Base-by-base conservation (phyloP, 2,113 vertebrate species). In the Oxygymnocypris stewartii region DNA sequence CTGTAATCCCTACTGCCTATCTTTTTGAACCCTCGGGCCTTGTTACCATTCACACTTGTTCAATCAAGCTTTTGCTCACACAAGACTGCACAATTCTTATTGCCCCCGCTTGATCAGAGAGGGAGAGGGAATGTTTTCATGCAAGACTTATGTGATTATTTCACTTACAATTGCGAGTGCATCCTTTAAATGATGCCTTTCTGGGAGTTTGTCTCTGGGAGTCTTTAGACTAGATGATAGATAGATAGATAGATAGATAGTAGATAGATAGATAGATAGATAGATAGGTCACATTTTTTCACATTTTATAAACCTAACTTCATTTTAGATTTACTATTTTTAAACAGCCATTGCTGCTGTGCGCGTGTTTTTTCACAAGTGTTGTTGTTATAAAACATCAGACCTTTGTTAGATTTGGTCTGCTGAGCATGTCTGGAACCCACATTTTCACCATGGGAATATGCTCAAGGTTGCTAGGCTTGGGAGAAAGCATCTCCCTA, bases 21-120 rank as follows among this genome's bases (percentile, higher is more conserved):
- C 57, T 77, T 59, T 23, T 35, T n/a, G n/a, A 13, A 80, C 89
- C 81, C 87, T 61, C 5, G 85, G 89, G 89, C 54, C 87, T 90
- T 81, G 86, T 88, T 90, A 90, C 81, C 79, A 12, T 61, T 83
- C 63, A n/a, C 82, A 86, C 76, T 75, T 35, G 81, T 65, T 80
- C 4, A 42, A 9, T 67, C 44, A 25, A n/a, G 57, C 57, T 61
- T 9, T 61, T 61, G 23, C 23, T 61, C 8, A 12, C 86, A 84
- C 74, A 28, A 14, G 10, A 61, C 23, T 25, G 3, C 47, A 37
- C 87, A 20, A 51, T 59, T 81, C 78, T 44, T 61, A 42, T 57
- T 67, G 79, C 54, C 51, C 47, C 25, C 25, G 86, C 59, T 63
- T 82, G 65, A 87, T 78, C 28, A 83, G 54, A 18, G 28, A 2